Base-by-base conservation (phyloP, 2,888 invertebrate genomes). In the Polymixis lichenea region DNA sequence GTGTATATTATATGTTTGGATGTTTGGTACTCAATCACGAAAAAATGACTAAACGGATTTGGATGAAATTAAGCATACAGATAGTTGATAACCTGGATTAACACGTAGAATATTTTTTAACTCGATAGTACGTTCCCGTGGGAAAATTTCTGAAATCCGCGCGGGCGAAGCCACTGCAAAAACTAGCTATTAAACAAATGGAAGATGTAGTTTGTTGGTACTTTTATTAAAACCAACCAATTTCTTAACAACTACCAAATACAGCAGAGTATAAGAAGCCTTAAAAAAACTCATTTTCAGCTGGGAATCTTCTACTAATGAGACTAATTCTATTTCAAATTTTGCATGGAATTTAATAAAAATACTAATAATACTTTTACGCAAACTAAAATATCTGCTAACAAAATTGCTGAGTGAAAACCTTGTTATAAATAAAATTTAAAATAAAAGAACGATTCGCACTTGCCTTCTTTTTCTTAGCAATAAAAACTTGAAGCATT, bases 401-500 rank as follows among this genome's bases (percentile, higher is more conserved):
- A 46, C 43, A 73, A 72, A 69, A 75, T 53, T 53, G 15, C 4
- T n/a, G 55, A 38, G 32, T 58, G 6, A 28, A 64, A 77, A 64
- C 32, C 56, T 51, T 56, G 46, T 70, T 55, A 25, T 60, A 74
- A 81, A 72, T 73, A 75, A 78, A 79, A 80, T 67, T 58, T 43
- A 49, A 73, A 80, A 83, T 53, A 78, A 81, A 66, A 80, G 62
- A 78, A 76, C 80, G 77, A 78, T 82, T 83, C 74, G 74, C 83
- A 78, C 75, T 88, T 80, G 79, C 77, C 83, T 77, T 83, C 91
- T 91, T 91, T 92, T 90, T 89, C 86, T 88, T 88, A 86, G 88
- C 83, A 89, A 87, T 92, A 91, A 92, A 92, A 92, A 91, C 89
- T 93, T 92, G 87, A 86, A 89, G 86, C 85, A 86, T 88, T 87